Base-by-base conservation (phyloP, 2,888 invertebrate genomes). In the Plagodis pulveraria region DNA sequence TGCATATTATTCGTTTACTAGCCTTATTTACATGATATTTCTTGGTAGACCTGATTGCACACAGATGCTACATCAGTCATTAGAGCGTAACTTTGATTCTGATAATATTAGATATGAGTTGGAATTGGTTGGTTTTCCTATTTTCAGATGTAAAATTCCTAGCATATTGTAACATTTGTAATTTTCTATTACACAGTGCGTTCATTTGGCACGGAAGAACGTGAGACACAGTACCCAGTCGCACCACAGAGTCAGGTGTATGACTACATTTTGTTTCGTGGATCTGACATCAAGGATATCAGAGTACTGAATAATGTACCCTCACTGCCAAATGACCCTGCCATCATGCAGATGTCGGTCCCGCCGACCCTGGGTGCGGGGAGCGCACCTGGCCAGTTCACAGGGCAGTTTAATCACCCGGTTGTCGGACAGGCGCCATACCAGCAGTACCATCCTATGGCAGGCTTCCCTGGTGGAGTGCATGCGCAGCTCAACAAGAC, bases 271-370 rank as follows among this genome's bases (percentile, higher is more conserved):
- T 95, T 99, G 74, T 99, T 99, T 93, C 95, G 99, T 72, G 99
- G 99, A 48, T 96, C 98, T 69, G 99, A 99, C 88, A 99, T 99
- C 81, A 99, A 99, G 93, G 99, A 99, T 87, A 98, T 99, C 80
- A 95, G 98, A 86, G 98, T 99, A 51, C 96, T 99, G 63, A 98
- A 97, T 89, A 96, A 96, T 93, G 96, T 96, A 54, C 95, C 96
- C 68, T 95, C 96, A 53, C 93, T 97, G 80, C 97, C 98, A 66
- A 98, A 98, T 92, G 99, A 99, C 94, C 99, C 99, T 61, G 99
- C 99, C 64, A 99, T 99, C 89, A 98, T 99, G 93, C 95, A 96
- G 94, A 95, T 96, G 90, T 97, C 96, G 65, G 95, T 96, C 77
- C 96, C 96, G 43, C 96, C 96, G 45, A 94, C 95, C 50, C 92